Base-by-base conservation (phyloP, 2,113 vertebrate genomes). In the Eublepharis macularius region DNA sequence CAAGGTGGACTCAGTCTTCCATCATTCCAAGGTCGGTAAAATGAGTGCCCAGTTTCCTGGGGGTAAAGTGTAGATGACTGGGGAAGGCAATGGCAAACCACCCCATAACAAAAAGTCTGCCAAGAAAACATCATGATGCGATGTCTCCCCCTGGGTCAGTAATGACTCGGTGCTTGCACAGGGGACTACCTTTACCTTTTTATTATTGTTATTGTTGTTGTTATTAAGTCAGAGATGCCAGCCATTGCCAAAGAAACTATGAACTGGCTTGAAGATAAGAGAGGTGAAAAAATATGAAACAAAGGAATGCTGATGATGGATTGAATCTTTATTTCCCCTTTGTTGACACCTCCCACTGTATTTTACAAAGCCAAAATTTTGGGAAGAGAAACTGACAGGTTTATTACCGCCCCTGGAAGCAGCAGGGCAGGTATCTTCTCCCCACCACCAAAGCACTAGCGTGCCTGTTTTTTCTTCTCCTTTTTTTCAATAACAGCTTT, bases 381-480 rank as follows among this genome's bases (percentile, higher is more conserved):
- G 32, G 1, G 2, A 7, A 86, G 75, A 41, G 1, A 29, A 73
- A 47, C 17, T 83, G 81, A 81, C 81, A 86, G 57, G 72, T 68
- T 91, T 88, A 83, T 83, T 93, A 75, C 60, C 89, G 66, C 76
- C 73, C 63, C 57, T 70, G 19, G 80, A 13, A 72, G 80, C 43
- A 72, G 39, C 49, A 86, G 57, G 75, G 43, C 84, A 0, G 16
- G 0, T 80, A 49, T 45, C 69, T 76, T 45, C 43, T 54, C 70
- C 63, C 65, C 45, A n/a, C n/a, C n/a, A n/a, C 57, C 4, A 0
- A 0, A 88, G 82, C 0, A 0, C 69, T 66, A 75, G 47, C 69
- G 24, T 0, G 0, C 65, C 85, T 34, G 1, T 90, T 88, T 83
- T 83, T 41, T 1, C 6, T 2, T 24, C 36, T 26, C 11, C 72